A percentile compares a stretch with the other conserved stretches of the same genome.
Evolutionary conservation across 2,888 invertebrate genomes (phyloP).

Genomic region (Tetranychus truncatus): DNA sequence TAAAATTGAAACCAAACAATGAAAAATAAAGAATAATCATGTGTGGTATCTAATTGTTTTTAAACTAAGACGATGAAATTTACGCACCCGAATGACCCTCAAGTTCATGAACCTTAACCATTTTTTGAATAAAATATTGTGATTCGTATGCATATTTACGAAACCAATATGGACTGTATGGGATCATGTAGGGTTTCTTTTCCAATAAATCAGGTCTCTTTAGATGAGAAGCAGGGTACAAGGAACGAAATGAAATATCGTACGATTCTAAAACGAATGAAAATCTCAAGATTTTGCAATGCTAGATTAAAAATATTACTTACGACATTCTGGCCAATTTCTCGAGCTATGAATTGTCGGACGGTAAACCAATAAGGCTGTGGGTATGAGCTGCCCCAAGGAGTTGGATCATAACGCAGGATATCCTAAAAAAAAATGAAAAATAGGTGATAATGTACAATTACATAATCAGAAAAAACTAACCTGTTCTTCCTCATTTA

Average conservation of each 20-base stretch:
- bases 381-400: conserved; percentile 26
- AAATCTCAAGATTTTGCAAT: too few relatives aligned
- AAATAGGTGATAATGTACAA: too few relatives aligned
- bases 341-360: conserved; percentile 6
- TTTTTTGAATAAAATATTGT: conserved; percentile 56
- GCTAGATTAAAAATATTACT: background rate
- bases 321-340: background rate
- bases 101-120: conserved; percentile 44
- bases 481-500: background rate
- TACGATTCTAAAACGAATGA: too few relatives aligned
- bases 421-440: background rate
- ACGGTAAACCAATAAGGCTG: conserved; percentile 24
- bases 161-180: conserved; percentile 41
- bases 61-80: conserved; percentile 31
- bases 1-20: background rate
- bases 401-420: background rate
- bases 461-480: too few relatives aligned
- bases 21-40: too few relatives aligned
- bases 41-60: too few relatives aligned
- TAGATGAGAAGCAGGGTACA: background rate
- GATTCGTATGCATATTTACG: conserved; percentile 58
- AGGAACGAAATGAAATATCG: too few relatives aligned
- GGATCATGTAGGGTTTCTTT: conserved; percentile 28
- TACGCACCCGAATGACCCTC: background rate
- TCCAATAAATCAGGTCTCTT: background rate